Evolutionary conservation across 2,113 vertebrate genomes (phyloP), one percentile per base, ranked within the genome.

Genomic region (Isurus oxyrinchus): DNA sequence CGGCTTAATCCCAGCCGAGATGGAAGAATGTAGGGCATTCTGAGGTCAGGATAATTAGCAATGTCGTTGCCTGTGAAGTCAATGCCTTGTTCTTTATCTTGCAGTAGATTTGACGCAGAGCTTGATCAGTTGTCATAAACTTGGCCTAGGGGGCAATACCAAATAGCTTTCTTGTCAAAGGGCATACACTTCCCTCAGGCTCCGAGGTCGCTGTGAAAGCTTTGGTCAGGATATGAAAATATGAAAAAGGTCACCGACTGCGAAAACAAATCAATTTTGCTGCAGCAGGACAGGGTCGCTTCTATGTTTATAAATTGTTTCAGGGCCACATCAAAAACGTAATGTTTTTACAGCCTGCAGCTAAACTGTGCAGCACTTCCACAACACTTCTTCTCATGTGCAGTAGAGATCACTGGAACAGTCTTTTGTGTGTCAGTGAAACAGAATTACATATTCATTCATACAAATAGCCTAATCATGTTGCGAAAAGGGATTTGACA

Each of bases 181-280:
- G 61, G 61, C 0, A 0, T 97, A 79, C 96, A 96, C 96, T 97
- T 97, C 96, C 96, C 97, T 96, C 66, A 55, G 49, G 96, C 96
- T 76, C 96, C 55, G 97, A 97, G 97, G 97, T 97, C 97, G 97
- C 95, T 86, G 96, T 97, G 40, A 72, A 95, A 76, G 66, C 44
- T 95, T 95, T 72, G 94, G 66, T 59, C 66, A 31, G 97, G 97
- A 96, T 96, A 97, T 97, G 97, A 97, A 97, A 97, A 97, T 97
- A 97, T 40, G n/a, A 63, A 63, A 95, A 96, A 61, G 91, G 97
- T 97, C 97, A 97, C 96, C 96, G 97, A 96, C 97, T 97, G 76
- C 96, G 97, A 96, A 72, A 97, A 97, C 96, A 97, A 97, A 97
- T 97, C 97, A 97, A 97, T 97, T 97, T 95, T 97, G 96, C 96